phyloP scores from a whole-genome alignment of 2,113 vertebrate species.

The Pedetes capensis region DNA sequence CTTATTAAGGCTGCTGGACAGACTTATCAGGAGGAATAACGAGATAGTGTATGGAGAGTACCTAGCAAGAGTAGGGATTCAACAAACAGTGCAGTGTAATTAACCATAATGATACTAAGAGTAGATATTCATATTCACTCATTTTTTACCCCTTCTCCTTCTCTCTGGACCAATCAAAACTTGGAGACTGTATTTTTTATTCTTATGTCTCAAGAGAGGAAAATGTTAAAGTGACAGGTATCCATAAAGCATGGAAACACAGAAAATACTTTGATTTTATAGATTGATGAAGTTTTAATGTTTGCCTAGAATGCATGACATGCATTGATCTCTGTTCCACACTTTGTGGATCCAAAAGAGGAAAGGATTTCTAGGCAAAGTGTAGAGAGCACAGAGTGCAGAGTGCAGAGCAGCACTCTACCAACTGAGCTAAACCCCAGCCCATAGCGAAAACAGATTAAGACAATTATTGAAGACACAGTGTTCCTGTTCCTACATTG shows the following conservation, averaged over 20 bases:
- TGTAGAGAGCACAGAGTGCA: no score
- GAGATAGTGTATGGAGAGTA: not conserved
- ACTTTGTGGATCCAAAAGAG: not conserved
- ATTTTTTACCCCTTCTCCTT: not conserved
- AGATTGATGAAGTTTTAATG: not conserved
- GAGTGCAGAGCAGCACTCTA: no score
- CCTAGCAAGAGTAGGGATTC: not conserved
- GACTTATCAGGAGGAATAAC: not conserved
- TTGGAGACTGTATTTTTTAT: not conserved
- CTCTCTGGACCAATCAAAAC: not conserved
- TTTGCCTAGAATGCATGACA: no score
- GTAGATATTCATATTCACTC: not conserved
- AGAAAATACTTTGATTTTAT: not conserved
- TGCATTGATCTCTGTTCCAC: not conserved
- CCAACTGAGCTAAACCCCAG: not conserved
- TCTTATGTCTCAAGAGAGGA: not conserved
- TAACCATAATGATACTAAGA: not conserved
- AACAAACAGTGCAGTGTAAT: not conserved
- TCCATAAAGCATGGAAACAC: not conserved
- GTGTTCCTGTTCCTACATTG: not conserved
- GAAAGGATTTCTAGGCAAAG: no score
- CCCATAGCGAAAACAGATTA: not conserved
- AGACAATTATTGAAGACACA: not conserved
- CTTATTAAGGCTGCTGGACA: no score
- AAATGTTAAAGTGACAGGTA: not conserved